phyloP scores from a whole-genome alignment of 2,113 vertebrate species.

The Corythaixoides concolor region DNA sequence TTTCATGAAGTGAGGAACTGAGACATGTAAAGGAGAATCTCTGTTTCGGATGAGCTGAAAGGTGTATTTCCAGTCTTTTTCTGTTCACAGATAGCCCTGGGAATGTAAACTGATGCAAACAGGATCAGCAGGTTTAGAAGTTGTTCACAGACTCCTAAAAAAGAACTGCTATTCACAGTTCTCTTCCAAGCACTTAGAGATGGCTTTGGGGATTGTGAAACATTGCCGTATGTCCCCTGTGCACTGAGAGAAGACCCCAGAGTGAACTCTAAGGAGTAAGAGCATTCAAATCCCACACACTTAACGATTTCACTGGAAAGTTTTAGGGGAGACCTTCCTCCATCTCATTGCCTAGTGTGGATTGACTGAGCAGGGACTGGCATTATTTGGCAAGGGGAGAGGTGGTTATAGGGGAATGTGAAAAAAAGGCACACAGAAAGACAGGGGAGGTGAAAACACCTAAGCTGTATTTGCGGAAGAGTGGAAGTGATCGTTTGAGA shows the following conservation, averaged over 20 bases:
- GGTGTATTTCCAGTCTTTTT: slow-evolving; percentile 5
- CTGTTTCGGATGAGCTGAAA: neutral
- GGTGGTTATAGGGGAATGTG: neutral
- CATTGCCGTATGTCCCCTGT: neutral
- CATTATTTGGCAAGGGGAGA: neutral
- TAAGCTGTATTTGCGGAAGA: neutral
- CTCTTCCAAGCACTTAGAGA: neutral
- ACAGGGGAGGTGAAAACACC: neutral
- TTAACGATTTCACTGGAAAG: neutral
- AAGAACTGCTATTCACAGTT: slow-evolving; percentile 28
- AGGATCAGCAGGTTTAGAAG: slow-evolving; percentile 36
- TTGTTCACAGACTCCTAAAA: slow-evolving; percentile 2
- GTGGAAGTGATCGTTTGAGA: neutral
- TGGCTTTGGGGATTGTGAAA: neutral
- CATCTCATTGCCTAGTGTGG: neutral
- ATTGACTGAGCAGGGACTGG: neutral
- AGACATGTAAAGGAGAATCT: neutral
- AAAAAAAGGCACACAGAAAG: neutral
- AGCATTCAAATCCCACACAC: neutral
- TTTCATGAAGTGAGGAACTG: neutral
- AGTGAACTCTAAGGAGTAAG: neutral
- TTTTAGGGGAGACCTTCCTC: neutral
- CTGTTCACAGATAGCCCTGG: slow-evolving; percentile 1
- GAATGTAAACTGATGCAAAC: slow-evolving; percentile 32
- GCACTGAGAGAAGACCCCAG: neutral